Conservation (phyloP, 2,888 invertebrate species). For the Eilema sororculum region DNA sequence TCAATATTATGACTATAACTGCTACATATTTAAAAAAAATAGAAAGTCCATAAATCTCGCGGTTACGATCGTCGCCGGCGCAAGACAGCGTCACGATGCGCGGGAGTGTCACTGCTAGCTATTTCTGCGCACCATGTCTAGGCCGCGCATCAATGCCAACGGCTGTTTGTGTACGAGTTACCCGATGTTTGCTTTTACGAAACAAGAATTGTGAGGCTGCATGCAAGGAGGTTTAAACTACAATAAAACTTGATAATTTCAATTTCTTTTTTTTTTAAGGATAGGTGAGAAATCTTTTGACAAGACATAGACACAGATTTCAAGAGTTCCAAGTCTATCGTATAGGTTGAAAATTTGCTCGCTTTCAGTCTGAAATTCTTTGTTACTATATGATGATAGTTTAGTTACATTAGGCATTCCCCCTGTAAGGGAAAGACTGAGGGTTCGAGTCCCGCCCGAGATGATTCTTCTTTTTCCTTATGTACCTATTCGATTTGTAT, state of each 20-base stretch:
- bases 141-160: conserved; percentile 63
- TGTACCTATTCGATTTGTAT: too few relatives aligned
- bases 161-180: conserved; percentile 46
- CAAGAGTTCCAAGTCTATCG: too few relatives aligned
- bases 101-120: conserved; percentile 56
- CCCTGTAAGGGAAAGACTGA: too few relatives aligned
- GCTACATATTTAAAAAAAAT: conserved; percentile 21
- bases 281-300: not conserved
- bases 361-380: too few relatives aligned
- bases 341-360: too few relatives aligned
- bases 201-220: conserved; percentile 13
- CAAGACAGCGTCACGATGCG: conserved; percentile 36
- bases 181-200: conserved; percentile 28
- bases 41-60: conserved; percentile 51
- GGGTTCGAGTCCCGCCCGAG: too few relatives aligned
- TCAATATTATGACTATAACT: not conserved
- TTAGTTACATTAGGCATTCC: too few relatives aligned
- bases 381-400: too few relatives aligned
- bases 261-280: not conserved
- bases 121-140: conserved; percentile 64
- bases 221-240: conserved; percentile 1
- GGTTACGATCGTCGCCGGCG: conserved; percentile 21
- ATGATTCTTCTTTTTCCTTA: too few relatives aligned
- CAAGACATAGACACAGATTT: not conserved
- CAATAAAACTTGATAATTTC: not conserved